A percentile compares a stretch with the other conserved stretches of the same genome.
Conservation (phyloP, 2,797 vertebrate genomes). For the Ctenopoma kingsleyae region DNA sequence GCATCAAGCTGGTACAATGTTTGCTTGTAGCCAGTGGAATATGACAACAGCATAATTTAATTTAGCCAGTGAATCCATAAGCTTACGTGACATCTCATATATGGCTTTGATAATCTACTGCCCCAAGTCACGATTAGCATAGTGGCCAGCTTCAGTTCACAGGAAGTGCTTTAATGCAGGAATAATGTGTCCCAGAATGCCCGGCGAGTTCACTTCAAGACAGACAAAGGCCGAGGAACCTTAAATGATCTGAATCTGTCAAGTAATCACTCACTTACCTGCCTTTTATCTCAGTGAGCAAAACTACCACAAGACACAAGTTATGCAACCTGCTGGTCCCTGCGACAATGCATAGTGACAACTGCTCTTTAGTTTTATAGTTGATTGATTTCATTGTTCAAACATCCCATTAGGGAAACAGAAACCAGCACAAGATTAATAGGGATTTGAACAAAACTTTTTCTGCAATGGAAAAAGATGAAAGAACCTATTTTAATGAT, state of each 20-base stretch:
- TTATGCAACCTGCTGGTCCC: neutral
- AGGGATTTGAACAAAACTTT: conserved; percentile 6
- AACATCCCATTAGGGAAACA: no score
- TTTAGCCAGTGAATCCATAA: conserved; percentile 47
- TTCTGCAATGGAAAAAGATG: neutral
- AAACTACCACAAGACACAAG: neutral
- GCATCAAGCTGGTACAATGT: conserved; percentile 26
- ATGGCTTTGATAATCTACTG: conserved; percentile 46
- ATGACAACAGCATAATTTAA: conserved; percentile 47
- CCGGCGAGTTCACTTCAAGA: conserved; percentile 44
- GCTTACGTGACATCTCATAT: conserved; percentile 36
- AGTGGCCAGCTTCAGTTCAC: conserved; percentile 39
- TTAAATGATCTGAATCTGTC: conserved; percentile 43
- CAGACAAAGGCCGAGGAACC: conserved; percentile 1
- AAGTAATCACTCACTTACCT: conserved; percentile 19
- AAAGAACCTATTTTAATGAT: neutral
- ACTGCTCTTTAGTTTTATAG: neutral
- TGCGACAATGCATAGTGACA: neutral
- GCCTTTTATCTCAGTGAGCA: conserved; percentile 5
- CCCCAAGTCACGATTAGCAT: conserved; percentile 47
- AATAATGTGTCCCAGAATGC: conserved; percentile 36
- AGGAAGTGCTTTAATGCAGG: conserved; percentile 35
- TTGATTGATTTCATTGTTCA: neutral
- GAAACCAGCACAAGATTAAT: neutral
- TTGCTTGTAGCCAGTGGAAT: conserved; percentile 37